A percentile compares a stretch with the other conserved stretches of the same genome.
phyloP scores from a whole-genome alignment of 1,140 invertebrate genomes.

The Doryteuthis pealeii region DNA sequence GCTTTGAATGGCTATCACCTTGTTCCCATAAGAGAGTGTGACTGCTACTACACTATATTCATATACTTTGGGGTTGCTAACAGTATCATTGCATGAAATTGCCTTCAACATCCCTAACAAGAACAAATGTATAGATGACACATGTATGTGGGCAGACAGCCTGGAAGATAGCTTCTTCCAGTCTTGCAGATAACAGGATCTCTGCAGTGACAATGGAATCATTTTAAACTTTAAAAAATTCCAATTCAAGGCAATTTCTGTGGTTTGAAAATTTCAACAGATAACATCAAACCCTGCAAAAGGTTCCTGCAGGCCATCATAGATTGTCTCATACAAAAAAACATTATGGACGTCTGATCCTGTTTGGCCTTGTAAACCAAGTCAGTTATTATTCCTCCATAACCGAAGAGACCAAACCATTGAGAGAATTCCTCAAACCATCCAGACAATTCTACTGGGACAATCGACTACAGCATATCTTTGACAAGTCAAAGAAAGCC shows the following conservation, averaged over 20 bases:
- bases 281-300: conserved; percentile 25
- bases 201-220: conserved; percentile 32
- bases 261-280: conserved; percentile 31
- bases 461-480: not conserved
- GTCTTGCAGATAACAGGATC: conserved; percentile 26
- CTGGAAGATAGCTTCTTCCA: conserved; percentile 31
- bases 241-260: conserved; percentile 29
- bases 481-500: not conserved
- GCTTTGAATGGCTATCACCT: conserved; percentile 34
- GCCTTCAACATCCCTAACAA: conserved; percentile 28
- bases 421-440: not conserved
- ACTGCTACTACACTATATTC: conserved; percentile 31
- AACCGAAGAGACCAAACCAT: not conserved
- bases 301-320: conserved; percentile 25
- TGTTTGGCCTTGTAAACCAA: conserved; percentile 31
- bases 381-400: conserved; percentile 20
- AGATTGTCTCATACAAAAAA: conserved; percentile 22
- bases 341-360: conserved; percentile 31
- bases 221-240: conserved; percentile 43
- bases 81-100: conserved; percentile 32
- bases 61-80: conserved; percentile 37
- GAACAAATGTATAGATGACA: conserved; percentile 36
- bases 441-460: not conserved
- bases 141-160: conserved; percentile 25
- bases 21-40: conserved; percentile 25